A percentile compares a stretch with the other conserved stretches of the same genome.
Conservation (phyloP, 2,113 vertebrate genomes). For the Parotia lawesii region DNA sequence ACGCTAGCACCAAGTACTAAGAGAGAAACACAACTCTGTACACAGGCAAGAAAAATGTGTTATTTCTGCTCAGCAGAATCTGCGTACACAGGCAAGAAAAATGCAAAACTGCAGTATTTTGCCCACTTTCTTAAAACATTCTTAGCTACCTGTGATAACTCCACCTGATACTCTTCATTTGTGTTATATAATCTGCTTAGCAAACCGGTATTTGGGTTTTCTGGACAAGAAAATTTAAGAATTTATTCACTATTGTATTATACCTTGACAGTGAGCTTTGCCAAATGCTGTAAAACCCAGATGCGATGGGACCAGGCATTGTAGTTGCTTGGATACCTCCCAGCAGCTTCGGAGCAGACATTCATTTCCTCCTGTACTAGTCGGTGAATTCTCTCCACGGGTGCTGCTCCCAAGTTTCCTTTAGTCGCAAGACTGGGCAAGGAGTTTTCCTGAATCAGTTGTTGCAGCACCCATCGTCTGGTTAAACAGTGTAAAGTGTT, state of each 20-base stretch:
- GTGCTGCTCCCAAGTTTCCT: conserved; percentile 69
- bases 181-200: neutral
- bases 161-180: neutral
- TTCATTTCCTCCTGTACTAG: conserved; percentile 88
- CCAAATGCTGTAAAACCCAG: conserved; percentile 93
- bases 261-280: conserved; percentile 89
- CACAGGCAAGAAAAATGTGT: neutral
- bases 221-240: neutral
- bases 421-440: conserved; percentile 68
- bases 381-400: conserved; percentile 74
- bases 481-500: neutral
- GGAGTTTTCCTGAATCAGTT: conserved; percentile 79
- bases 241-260: neutral
- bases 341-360: conserved; percentile 89
- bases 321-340: conserved; percentile 95
- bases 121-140: neutral
- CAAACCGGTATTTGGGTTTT: neutral
- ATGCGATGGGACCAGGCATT: conserved; percentile 98
- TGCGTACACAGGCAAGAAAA: neutral
- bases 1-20: neutral
- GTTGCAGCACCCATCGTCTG: conserved; percentile 94
- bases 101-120: neutral
- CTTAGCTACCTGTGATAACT: neutral
- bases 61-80: neutral
- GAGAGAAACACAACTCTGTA: neutral